Percentiles rank a stretch among this genome's conserved stretches.
These are phyloP conservation scores for Tigriopus californicus DNA, from an alignment of 2,888 invertebrate species.

Conservation along the genomic window DNA sequence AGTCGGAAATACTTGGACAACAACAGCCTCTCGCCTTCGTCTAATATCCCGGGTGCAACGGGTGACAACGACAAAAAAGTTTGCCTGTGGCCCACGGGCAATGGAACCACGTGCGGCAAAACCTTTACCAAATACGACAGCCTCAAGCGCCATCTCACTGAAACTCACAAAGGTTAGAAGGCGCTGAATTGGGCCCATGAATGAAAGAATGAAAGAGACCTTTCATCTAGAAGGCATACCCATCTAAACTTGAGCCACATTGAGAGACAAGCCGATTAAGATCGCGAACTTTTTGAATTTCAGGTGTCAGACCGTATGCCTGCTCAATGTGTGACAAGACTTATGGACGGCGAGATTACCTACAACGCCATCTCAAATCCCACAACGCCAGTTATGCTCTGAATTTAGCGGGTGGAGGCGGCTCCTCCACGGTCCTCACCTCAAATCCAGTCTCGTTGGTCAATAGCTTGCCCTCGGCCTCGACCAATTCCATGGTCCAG, in stretches of 20 bases:
- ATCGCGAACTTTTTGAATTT: too few relatives aligned
- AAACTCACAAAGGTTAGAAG: conserved; percentile 5
- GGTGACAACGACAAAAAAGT: conserved; percentile 5
- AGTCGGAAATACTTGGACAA: too few relatives aligned
- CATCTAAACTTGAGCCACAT: too few relatives aligned
- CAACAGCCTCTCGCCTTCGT: too few relatives aligned
- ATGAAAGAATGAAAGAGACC: too few relatives aligned
- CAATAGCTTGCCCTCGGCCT: too few relatives aligned
- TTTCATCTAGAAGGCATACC: too few relatives aligned
- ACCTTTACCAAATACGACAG: conserved; percentile 11
- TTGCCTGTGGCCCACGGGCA: conserved; percentile 1
- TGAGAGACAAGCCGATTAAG: too few relatives aligned
- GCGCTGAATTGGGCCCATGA: too few relatives aligned
- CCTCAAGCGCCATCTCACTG: conserved; percentile 8
- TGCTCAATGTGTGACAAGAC: conserved; percentile 10
- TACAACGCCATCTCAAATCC: conserved; percentile 11
- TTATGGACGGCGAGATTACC: conserved; percentile 10
- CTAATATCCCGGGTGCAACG: background rate
- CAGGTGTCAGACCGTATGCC: conserved; percentile 4
- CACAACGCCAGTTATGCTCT: conserved; percentile 1
- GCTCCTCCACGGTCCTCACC: background rate
- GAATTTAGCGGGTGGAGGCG: background rate
- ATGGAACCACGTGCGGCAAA: background rate
- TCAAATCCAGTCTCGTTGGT: too few relatives aligned
- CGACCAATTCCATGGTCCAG: too few relatives aligned